Conservation (phyloP, 2,888 invertebrate genomes). For the Dorcus parallelipipedus region DNA sequence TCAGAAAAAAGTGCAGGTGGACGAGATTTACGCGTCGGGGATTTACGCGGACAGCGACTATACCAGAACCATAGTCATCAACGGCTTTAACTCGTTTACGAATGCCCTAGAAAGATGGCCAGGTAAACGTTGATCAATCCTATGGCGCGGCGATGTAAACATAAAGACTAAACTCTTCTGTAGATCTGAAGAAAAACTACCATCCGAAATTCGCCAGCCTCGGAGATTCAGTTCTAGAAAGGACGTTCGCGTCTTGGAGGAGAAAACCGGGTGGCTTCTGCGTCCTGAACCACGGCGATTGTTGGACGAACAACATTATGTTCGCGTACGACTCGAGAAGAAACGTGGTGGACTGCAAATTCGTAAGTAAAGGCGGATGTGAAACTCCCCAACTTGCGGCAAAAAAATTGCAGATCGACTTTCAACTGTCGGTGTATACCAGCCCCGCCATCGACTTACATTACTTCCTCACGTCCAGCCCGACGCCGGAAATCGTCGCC, state of each 20-base stretch:
- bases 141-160: too few species aligned
- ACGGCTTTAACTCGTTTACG: slow-evolving; percentile 36
- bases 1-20: too few species aligned
- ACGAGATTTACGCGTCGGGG: slow-evolving; percentile 15
- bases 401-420: slow-evolving; percentile 46
- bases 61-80: slow-evolving; percentile 30
- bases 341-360: slow-evolving; percentile 43
- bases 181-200: slow-evolving; percentile 43
- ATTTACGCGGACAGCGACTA: slow-evolving; percentile 32
- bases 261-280: slow-evolving; percentile 40
- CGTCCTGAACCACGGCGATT: slow-evolving; percentile 54
- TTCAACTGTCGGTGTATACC: slow-evolving; percentile 44
- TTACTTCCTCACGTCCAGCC: slow-evolving; percentile 46
- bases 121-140: slow-evolving; percentile 27
- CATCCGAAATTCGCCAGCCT: slow-evolving; percentile 46
- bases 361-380: slow-evolving; percentile 38
- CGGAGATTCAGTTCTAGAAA: slow-evolving; percentile 30
- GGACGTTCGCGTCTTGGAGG: slow-evolving; percentile 29
- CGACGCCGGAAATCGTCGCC: slow-evolving; percentile 28
- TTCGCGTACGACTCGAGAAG: slow-evolving; percentile 48
- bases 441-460: slow-evolving; percentile 46
- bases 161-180: too few species aligned
- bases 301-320: slow-evolving; percentile 55
- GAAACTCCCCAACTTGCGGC: too few species aligned
- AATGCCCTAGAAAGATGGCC: slow-evolving; percentile 47